Base-by-base conservation (phyloP, 2,797 vertebrate species). In the Pipistrellus kuhlii region DNA sequence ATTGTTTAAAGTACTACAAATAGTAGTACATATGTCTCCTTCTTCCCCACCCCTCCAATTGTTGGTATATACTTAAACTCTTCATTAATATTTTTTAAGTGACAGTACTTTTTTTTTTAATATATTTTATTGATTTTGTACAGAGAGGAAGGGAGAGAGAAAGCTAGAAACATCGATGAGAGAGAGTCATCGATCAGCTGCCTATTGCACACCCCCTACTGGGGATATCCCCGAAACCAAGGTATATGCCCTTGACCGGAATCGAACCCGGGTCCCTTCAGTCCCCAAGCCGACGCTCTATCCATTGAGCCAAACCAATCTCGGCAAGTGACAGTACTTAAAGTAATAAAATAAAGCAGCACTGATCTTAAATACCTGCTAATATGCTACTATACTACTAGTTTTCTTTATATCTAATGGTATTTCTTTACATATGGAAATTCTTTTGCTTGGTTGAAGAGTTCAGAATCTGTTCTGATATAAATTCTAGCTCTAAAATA, bases 351-450 rank as follows among this genome's bases (percentile, higher is more conserved):
- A 87, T 68, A 90, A 64, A 44, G 8, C 2, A 73, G 18, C 53
- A 75, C 0, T 69, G 2, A 77, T 90, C 17, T 88, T 85, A 75
- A 93, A 76, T 72, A 48, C 7, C 4, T 64, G 5, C 21, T 76
- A 18, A 76, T 46, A 38, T 62, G 2, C 71, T 71, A 76, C 38
- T 48, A 21, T 14, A 18, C 73, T 35, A 41, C 66, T 68, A 53
- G 57, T 68, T 78, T 92, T 85, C 84, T 68, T 78, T 92, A 81
- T 87, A 48, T 25, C 46, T 64, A 90, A 62, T 81, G 8, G 76
- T 68, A 7, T 53, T 73, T n/a, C 51, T 82, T 75, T 78, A 66
- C 4, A 46, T 48, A 69, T 75, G 3, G 48, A 71, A 81, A n/a
- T n/a, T 44, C 1, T 77, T 76, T 85, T 68, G 5, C 23, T 90